phyloP scores from a whole-genome alignment of 1,140 invertebrate species.

The Apis dorsata region DNA sequence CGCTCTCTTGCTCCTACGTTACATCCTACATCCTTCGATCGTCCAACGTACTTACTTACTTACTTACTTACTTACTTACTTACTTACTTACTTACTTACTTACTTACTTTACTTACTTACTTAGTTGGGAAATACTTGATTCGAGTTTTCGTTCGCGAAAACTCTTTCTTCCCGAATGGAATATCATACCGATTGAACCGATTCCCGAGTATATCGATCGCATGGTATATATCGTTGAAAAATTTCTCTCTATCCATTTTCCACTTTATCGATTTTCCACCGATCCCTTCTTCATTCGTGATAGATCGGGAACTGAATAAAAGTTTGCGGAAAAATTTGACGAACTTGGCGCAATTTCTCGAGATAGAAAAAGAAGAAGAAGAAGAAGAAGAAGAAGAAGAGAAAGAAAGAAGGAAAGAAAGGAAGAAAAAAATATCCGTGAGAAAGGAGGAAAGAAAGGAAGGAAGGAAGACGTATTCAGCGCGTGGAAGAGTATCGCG shows the following conservation, averaged over 20 bases:
- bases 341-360: slow-evolving; percentile 34
- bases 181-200: neutral
- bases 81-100: no score
- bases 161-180: slow-evolving; percentile 40
- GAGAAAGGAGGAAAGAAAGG: neutral
- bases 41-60: neutral
- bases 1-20: slow-evolving; percentile 30
- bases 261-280: no score
- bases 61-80: no score
- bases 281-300: no score
- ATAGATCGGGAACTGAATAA: neutral
- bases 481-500: slow-evolving; percentile 39
- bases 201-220: no score
- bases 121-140: slow-evolving; percentile 18
- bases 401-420: neutral
- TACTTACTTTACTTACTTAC: no score
- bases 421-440: neutral
- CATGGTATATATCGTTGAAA: no score
- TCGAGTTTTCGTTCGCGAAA: slow-evolving; percentile 54
- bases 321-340: slow-evolving; percentile 43
- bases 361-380: neutral
- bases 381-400: neutral
- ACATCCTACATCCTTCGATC: slow-evolving; percentile 32
- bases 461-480: neutral
- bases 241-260: no score